Evolutionary conservation across 2,888 invertebrate genomes (phyloP).

Genomic region (Anaspis maculata): DNA sequence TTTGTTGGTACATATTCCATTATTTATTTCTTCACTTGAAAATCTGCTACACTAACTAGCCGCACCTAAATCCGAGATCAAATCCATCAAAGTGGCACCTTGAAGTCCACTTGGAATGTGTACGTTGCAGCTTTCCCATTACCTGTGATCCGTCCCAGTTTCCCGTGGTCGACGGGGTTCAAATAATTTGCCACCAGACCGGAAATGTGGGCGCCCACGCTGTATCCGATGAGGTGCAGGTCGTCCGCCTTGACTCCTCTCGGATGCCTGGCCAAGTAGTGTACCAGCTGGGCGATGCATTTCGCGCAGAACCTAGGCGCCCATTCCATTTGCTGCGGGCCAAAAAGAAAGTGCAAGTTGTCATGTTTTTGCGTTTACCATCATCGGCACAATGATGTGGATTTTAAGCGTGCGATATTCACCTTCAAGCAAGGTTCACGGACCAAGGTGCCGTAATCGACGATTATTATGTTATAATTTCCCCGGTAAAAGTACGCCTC

Average conservation of each 20-base stretch:
- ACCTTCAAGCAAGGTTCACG: slow-evolving; percentile 72
- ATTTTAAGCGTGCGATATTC: slow-evolving; percentile 2
- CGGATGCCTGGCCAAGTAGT: slow-evolving; percentile 70
- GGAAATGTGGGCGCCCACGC: slow-evolving; percentile 80
- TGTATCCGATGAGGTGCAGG: slow-evolving; percentile 77
- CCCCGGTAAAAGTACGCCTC: slow-evolving; percentile 74
- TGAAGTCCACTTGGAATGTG: too few relatives aligned
- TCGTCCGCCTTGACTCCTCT: slow-evolving; percentile 65
- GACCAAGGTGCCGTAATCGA: slow-evolving; percentile 74
- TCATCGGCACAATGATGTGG: not conserved
- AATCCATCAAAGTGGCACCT: too few relatives aligned
- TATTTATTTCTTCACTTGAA: too few relatives aligned
- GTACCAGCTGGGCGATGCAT: slow-evolving; percentile 74
- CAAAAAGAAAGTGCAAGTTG: slow-evolving; percentile 10
- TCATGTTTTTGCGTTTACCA: too few relatives aligned
- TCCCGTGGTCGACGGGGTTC: slow-evolving; percentile 63
- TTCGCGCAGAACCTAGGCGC: slow-evolving; percentile 46
- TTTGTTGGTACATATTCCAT: too few relatives aligned
- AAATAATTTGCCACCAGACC: slow-evolving; percentile 75
- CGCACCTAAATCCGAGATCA: too few relatives aligned
- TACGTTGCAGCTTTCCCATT: slow-evolving; percentile 18
- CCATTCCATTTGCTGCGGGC: slow-evolving; percentile 41
- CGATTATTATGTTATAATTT: slow-evolving; percentile 78
- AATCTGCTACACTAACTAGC: too few relatives aligned
- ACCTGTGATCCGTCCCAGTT: slow-evolving; percentile 77